Evolutionary conservation across 2,113 vertebrate species (phyloP).

Genomic region (Argyrosomus japonicus): DNA sequence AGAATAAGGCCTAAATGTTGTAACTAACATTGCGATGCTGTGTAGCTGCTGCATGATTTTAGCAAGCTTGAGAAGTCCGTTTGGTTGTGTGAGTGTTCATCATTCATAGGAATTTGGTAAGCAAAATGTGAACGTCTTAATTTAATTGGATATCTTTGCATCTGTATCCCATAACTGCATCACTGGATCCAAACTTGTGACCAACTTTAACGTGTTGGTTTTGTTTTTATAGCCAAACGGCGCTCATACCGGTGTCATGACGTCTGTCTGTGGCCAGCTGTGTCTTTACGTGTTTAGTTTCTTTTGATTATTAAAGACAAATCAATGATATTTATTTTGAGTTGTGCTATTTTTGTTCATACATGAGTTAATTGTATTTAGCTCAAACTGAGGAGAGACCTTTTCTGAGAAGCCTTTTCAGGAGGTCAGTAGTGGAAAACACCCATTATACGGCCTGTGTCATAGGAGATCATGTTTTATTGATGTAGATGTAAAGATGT

Average conservation of each 20-base stretch:
- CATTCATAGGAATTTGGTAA: slow-evolving; percentile 38
- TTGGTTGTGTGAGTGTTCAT: slow-evolving; percentile 27
- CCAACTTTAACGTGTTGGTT: slow-evolving; percentile 38
- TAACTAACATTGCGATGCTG: slow-evolving; percentile 30
- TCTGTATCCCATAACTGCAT: slow-evolving; percentile 49
- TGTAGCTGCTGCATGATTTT: slow-evolving; percentile 60
- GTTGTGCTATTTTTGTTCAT: background rate
- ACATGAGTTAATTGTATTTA: background rate
- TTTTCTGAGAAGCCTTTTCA: too few relatives aligned
- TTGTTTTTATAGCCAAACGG: slow-evolving; percentile 59
- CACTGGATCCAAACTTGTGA: slow-evolving; percentile 64
- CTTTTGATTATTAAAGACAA: slow-evolving; percentile 74
- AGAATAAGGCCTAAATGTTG: slow-evolving; percentile 24
- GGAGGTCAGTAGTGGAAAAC: too few relatives aligned
- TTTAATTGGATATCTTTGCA: slow-evolving; percentile 36
- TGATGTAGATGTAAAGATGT: too few relatives aligned
- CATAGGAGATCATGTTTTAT: too few relatives aligned
- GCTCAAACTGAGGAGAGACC: background rate
- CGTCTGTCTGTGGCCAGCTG: slow-evolving; percentile 37
- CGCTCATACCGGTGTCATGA: slow-evolving; percentile 29
- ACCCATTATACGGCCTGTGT: too few relatives aligned
- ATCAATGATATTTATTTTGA: background rate
- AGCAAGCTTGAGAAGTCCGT: slow-evolving; percentile 19
- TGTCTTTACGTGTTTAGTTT: slow-evolving; percentile 62
- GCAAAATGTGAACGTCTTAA: slow-evolving; percentile 67